phyloP scores from a whole-genome alignment of 2,113 vertebrate species.

The Ibidorhyncha struthersii region DNA sequence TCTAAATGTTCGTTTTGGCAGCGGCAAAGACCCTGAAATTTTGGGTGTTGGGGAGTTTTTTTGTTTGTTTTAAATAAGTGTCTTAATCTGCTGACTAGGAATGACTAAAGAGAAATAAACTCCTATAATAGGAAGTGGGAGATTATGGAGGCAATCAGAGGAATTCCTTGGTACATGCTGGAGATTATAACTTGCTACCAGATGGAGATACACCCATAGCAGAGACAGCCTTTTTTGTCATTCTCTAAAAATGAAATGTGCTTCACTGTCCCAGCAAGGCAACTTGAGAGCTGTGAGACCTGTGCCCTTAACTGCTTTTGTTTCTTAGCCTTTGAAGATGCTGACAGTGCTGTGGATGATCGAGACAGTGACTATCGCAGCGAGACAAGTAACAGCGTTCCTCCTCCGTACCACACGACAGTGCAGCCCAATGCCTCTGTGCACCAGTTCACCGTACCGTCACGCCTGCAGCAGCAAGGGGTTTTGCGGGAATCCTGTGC shows the following conservation, averaged over 20 bases:
- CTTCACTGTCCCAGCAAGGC: neutral
- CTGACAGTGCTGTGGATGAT: slow-evolving; percentile 94
- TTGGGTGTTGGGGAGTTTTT: neutral
- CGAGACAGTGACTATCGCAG: slow-evolving; percentile 97
- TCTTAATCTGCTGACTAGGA: neutral
- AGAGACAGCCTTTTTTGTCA: neutral
- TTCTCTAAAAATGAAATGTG: neutral
- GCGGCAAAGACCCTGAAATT: neutral
- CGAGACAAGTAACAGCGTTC: slow-evolving; percentile 92
- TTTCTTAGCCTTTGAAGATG: slow-evolving; percentile 89
- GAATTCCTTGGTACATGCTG: neutral
- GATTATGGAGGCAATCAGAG: accelerated
- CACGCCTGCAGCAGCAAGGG: slow-evolving; percentile 80
- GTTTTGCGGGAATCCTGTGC: slow-evolving; percentile 78
- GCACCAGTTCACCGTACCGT: slow-evolving; percentile 88
- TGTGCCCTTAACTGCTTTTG: slow-evolving; percentile 9
- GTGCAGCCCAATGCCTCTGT: slow-evolving; percentile 91
- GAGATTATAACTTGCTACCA: neutral
- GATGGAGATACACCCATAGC: neutral
- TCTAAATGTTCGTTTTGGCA: neutral
- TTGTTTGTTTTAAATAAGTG: neutral
- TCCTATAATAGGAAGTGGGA: neutral
- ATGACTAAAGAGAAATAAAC: neutral
- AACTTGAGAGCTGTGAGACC: neutral
- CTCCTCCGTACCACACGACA: slow-evolving; percentile 88